phyloP scores from a whole-genome alignment of 1,140 invertebrate species.

The Leguminivora glycinivorella region DNA sequence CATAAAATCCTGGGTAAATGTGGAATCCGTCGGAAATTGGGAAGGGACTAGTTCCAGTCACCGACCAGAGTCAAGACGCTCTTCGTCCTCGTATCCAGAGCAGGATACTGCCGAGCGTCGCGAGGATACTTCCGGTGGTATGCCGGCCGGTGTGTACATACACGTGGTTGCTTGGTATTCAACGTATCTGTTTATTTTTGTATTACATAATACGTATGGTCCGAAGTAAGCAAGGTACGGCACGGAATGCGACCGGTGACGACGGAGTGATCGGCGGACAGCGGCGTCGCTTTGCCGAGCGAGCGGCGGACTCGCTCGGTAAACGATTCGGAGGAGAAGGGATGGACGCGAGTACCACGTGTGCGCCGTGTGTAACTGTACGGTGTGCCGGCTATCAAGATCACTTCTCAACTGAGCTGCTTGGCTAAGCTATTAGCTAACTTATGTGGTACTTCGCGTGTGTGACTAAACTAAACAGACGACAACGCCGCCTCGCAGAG shows the following conservation, averaged over 20 bases:
- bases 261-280: conserved; percentile 38
- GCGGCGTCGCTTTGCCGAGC: conserved; percentile 41
- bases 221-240: conserved; percentile 43
- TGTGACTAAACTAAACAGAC: conserved; percentile 63
- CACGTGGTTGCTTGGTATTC: conserved; percentile 60
- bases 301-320: conserved; percentile 46
- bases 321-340: conserved; percentile 47
- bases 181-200: conserved; percentile 60
- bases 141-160: conserved; percentile 52
- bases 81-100: conserved; percentile 2
- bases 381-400: conserved; percentile 65
- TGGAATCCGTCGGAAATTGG: background rate
- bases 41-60: background rate
- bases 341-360: conserved; percentile 64
- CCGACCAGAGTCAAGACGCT: conserved; percentile 1
- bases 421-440: conserved; percentile 39
- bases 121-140: conserved; percentile 11
- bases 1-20: conserved; percentile 5
- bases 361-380: conserved; percentile 61
- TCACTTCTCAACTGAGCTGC: conserved; percentile 66
- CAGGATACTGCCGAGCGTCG: background rate
- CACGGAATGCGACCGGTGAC: conserved; percentile 44
- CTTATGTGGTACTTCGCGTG: conserved; percentile 57
- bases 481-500: conserved; percentile 53
- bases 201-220: conserved; percentile 62